Evolutionary conservation across 2,113 vertebrate species (phyloP), one percentile per base, ranked within the genome.

Genomic region (Xiphorhynchus elegans): DNA sequence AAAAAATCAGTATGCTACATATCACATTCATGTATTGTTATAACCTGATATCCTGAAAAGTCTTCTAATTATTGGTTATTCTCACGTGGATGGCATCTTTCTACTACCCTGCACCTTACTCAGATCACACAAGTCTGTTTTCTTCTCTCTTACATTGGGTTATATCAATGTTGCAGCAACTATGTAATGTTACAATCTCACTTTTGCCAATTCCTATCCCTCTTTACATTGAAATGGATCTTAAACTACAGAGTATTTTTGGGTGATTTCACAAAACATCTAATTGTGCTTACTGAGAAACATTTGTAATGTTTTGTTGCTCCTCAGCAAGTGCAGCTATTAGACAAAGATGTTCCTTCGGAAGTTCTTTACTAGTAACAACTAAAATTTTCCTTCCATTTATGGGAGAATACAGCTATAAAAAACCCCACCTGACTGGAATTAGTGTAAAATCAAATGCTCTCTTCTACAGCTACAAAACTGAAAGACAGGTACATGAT

Each of bases 71-170:
- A 60, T 11, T 25, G 4, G 3, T 19, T 82, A 55, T 60, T 68
- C 17, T 21, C 15, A 49, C 10, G 20, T 3, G 20, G 14, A 20
- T 6, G 20, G 13, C 13, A 67, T n/a, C 60, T 47, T 74, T 62
- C 64, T 44, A 13, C 12, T 44, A 35, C 17, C n/a, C 26, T 44
- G 4, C 3, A 12, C 39, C 37, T 47, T 7, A 52, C 10, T 14
- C 0, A 0, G 3, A 68, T 17, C 33, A 40, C 55, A 25, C 4
- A 28, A 21, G 21, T 24, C 26, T 31, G 8, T 39, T 37, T 19
- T 29, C 13, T 11, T 20, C 4, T 1, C 20, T 15, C 39, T 56
- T 6, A 21, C 1, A 49, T 4, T 23, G 63, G 20, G 13, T 15
- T 19, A 0, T 42, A 47, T 18, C 23, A 50, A 33, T 13, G 11